Conservation (phyloP, 1,140 invertebrate species). For the Dreissena rostriformis region DNA sequence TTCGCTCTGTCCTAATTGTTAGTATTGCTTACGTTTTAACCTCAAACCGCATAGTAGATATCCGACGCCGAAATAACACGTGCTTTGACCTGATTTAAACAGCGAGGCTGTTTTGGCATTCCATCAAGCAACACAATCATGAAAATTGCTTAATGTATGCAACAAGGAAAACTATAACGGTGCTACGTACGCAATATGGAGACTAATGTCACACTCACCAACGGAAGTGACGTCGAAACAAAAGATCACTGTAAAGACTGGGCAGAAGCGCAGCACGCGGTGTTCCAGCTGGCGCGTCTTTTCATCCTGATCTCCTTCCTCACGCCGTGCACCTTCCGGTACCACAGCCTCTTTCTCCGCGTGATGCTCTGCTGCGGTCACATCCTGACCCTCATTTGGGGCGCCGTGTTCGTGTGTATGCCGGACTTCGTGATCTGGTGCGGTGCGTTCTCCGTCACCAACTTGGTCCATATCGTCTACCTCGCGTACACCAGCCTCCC, state of each 20-base stretch:
- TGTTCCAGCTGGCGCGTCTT: conserved; percentile 90
- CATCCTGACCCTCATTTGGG: conserved; percentile 90
- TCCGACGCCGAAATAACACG: too few species aligned
- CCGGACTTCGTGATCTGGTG: conserved; percentile 92
- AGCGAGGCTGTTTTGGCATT: too few species aligned
- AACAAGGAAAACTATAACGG: too few species aligned
- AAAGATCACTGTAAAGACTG: conserved; percentile 87
- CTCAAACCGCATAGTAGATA: too few species aligned
- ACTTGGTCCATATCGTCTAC: conserved; percentile 88
- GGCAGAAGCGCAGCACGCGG: conserved; percentile 90
- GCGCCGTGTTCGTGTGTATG: conserved; percentile 90
- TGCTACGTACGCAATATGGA: too few species aligned
- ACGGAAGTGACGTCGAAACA: not conserved
- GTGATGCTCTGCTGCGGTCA: conserved; percentile 88
- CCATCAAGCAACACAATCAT: too few species aligned
- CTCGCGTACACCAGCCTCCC: conserved; percentile 84
- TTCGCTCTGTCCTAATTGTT: too few species aligned
- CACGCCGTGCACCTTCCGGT: conserved; percentile 90
- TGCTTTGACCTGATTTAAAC: too few species aligned
- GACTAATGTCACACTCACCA: too few species aligned
- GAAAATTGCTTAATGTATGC: too few species aligned
- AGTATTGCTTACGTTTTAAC: too few species aligned
- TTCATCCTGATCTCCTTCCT: conserved; percentile 92
- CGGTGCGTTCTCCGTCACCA: conserved; percentile 87
- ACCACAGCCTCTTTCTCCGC: conserved; percentile 88